phyloP scores from a whole-genome alignment of 2,797 vertebrate species.

The Sebastes dallii region DNA sequence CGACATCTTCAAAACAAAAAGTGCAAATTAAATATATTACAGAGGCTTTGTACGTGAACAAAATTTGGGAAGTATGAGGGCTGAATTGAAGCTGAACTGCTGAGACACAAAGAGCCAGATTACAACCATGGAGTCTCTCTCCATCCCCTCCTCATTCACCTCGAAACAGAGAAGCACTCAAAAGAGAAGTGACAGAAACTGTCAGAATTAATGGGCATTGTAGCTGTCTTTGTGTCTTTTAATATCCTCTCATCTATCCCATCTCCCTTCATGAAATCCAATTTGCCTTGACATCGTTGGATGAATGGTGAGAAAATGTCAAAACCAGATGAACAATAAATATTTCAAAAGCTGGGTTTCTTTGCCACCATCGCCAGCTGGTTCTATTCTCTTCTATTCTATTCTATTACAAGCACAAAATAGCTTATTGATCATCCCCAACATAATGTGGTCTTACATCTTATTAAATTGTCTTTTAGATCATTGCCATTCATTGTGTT shows the following conservation, averaged over 20 bases:
- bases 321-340: conserved; percentile 56
- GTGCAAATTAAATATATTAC: conserved; percentile 1
- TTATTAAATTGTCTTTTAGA: conserved; percentile 36
- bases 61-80: neutral
- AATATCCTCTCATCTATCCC: conserved; percentile 53
- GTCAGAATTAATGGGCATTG: conserved; percentile 49
- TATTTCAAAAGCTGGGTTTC: conserved; percentile 37
- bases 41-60: neutral
- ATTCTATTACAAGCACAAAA: neutral
- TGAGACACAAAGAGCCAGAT: conserved; percentile 37
- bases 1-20: neutral
- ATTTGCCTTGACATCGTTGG: conserved; percentile 44
- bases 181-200: conserved; percentile 59
- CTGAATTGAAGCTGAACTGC: conserved; percentile 28
- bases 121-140: conserved; percentile 16
- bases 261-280: conserved; percentile 53
- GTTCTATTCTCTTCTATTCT: neutral
- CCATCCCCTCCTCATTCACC: conserved; percentile 30
- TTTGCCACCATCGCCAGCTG: neutral
- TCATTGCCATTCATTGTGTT: conserved; percentile 47
- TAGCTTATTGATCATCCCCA: conserved; percentile 24
- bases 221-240: conserved; percentile 41
- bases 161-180: conserved; percentile 45
- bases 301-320: conserved; percentile 52
- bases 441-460: conserved; percentile 19